These are phyloP conservation scores for Diabrotica undecimpunctata DNA, from an alignment of 1,140 invertebrate species.

Conservation along the genomic window DNA sequence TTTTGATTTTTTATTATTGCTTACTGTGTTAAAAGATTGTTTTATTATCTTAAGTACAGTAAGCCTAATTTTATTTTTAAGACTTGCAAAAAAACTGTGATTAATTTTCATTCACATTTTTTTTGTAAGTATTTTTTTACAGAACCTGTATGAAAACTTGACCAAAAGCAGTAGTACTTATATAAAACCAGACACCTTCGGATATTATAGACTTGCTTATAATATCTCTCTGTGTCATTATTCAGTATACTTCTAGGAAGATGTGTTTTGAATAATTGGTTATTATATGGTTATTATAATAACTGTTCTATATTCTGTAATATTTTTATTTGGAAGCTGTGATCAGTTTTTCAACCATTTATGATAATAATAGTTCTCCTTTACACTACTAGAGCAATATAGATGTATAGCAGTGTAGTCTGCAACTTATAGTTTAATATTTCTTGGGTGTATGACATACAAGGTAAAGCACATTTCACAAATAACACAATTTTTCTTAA, in stretches of 20 bases:
- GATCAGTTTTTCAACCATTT: no score
- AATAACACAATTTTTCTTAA: no score
- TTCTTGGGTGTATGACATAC: no score
- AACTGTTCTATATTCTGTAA: no score
- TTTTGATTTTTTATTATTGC: background rate
- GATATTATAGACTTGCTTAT: background rate
- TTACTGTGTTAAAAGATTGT: background rate
- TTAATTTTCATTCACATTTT: background rate
- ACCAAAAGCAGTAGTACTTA: conserved; percentile 15
- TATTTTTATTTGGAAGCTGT: no score
- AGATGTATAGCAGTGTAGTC: no score
- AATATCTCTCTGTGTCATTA: background rate
- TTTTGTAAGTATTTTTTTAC: conserved; percentile 1
- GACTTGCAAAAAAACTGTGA: conserved; percentile 17
- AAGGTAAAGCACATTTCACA: no score
- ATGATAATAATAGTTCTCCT: no score
- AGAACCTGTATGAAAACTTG: conserved; percentile 12
- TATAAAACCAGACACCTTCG: background rate
- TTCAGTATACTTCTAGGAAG: background rate
- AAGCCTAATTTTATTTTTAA: conserved; percentile 1
- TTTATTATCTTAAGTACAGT: conserved; percentile 6
- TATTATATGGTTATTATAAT: no score
- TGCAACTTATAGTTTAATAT: no score
- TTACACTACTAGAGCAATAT: no score
- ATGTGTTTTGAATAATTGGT: no score